Conservation (phyloP, 2,888 invertebrate genomes). For the Itoplectis maculator region DNA sequence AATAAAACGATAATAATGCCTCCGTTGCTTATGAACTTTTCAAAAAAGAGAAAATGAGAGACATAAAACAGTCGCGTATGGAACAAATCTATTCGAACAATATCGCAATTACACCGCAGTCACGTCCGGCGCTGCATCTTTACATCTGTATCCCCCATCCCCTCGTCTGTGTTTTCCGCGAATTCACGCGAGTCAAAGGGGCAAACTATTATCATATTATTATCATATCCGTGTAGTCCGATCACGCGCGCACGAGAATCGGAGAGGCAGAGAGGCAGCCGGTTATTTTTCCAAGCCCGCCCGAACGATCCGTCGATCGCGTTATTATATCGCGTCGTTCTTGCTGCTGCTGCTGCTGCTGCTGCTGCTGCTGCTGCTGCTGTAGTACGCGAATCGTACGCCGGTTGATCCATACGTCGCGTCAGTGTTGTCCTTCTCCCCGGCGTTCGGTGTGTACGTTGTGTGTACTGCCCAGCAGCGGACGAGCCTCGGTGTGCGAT, state of each 20-base stretch:
- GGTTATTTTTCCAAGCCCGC: constrained; percentile 39
- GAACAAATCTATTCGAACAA: background rate
- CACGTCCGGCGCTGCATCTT: too few relatives aligned
- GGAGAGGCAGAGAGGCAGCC: background rate
- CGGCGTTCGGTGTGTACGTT: constrained; percentile 15
- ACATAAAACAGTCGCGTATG: background rate
- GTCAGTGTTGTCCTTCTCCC: constrained; percentile 28
- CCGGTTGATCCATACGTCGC: constrained; percentile 42
- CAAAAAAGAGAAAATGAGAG: background rate
- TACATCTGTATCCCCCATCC: too few relatives aligned
- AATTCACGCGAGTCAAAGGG: background rate
- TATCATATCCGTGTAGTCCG: constrained; percentile 38
- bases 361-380: too few relatives aligned
- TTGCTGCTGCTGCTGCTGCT: too few relatives aligned
- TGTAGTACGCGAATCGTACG: constrained; percentile 32
- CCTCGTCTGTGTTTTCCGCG: background rate
- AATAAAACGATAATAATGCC: too few relatives aligned
- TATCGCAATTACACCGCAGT: background rate
- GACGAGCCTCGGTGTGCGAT: background rate
- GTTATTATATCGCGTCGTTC: constrained; percentile 22
- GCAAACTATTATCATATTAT: constrained; percentile 45
- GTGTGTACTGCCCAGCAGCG: background rate
- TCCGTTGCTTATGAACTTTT: too few relatives aligned
- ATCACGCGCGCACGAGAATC: constrained; percentile 16
- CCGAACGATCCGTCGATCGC: constrained; percentile 22